phyloP scores from a whole-genome alignment of 2,888 invertebrate species.

The Pogonocherus hispidulus region DNA sequence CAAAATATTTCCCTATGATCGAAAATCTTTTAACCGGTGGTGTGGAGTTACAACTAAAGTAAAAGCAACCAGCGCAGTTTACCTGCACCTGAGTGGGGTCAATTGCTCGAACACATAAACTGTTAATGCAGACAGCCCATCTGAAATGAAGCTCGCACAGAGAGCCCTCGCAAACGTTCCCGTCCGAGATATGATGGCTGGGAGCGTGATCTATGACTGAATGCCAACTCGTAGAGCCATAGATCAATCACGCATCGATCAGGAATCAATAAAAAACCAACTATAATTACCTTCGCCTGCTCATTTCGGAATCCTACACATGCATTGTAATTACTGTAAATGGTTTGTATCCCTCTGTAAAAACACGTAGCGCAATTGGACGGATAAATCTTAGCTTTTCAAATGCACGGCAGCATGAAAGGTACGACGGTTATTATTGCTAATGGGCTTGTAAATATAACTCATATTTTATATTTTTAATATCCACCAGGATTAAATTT shows the following conservation, averaged over 20 bases:
- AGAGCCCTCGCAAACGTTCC: constrained; percentile 27
- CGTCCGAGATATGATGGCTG: constrained; percentile 48
- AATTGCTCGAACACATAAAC: constrained; percentile 52
- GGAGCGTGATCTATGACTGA: constrained; percentile 66
- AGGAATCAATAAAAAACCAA: constrained; percentile 65
- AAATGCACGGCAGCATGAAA: constrained; percentile 56
- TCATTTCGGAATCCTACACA: constrained; percentile 68
- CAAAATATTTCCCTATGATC: too few species aligned
- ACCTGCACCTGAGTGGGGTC: constrained; percentile 36
- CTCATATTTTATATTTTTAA: constrained; percentile 59
- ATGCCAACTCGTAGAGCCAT: constrained; percentile 65
- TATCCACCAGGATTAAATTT: constrained; percentile 48
- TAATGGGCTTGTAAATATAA: constrained; percentile 58
- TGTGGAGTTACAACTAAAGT: background rate
- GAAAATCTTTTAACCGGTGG: too few species aligned
- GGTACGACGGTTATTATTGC: constrained; percentile 57
- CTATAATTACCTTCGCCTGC: constrained; percentile 61
- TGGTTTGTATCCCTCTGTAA: constrained; percentile 56
- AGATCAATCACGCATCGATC: constrained; percentile 68
- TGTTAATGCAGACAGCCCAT: constrained; percentile 55
- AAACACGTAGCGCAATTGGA: constrained; percentile 62
- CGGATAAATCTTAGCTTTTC: constrained; percentile 61
- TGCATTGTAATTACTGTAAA: constrained; percentile 68
- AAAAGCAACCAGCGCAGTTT: constrained; percentile 24
- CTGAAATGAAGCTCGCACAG: constrained; percentile 53